These are phyloP conservation scores for Myocastor coypus DNA, from an alignment of 2,113 vertebrate species.

Conservation along the genomic window DNA sequence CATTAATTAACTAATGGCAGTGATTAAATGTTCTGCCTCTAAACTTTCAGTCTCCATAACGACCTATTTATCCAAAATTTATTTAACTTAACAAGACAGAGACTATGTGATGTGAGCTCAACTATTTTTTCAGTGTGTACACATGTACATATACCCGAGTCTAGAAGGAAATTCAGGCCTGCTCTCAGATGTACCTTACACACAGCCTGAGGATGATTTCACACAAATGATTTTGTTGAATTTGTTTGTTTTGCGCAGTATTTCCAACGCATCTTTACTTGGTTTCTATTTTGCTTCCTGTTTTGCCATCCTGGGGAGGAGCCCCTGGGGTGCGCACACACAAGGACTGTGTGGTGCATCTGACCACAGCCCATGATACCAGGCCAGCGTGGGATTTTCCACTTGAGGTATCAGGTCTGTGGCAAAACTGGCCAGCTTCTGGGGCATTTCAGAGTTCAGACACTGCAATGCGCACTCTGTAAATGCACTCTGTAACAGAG, in stretches of 20 bases:
- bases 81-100: background rate
- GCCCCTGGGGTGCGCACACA: background rate
- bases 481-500: background rate
- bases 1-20: background rate
- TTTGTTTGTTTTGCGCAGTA: background rate
- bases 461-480: background rate
- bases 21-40: background rate
- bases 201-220: background rate
- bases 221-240: background rate
- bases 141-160: background rate
- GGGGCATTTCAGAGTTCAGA: background rate
- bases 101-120: background rate
- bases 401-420: background rate
- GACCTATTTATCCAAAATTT: background rate
- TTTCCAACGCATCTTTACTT: background rate
- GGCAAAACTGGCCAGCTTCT: background rate
- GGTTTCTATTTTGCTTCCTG: background rate
- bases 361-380: background rate
- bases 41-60: background rate
- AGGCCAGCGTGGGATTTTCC: background rate
- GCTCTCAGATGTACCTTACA: background rate
- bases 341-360: background rate
- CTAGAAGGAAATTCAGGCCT: background rate
- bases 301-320: background rate
- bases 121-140: background rate